A percentile compares a stretch with the other conserved stretches of the same genome.
phyloP scores from a whole-genome alignment of 2,888 invertebrate genomes.

The Atethmia centrago region DNA sequence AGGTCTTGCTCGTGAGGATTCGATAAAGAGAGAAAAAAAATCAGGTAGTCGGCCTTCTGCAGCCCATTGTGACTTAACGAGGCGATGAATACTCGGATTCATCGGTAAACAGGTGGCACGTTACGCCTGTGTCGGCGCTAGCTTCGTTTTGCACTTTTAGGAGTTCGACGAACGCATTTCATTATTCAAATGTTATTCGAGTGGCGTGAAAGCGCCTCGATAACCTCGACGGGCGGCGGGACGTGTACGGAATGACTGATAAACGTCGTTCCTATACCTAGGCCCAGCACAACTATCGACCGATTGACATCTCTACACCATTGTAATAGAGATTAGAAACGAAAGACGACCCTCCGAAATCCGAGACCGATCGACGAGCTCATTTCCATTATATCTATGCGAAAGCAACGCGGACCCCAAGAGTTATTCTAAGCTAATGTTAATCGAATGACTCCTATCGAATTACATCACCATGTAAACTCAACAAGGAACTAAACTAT shows the following conservation, averaged over 20 bases:
- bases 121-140: constrained; percentile 71
- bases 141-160: constrained; percentile 83
- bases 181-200: constrained; percentile 89
- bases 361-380: constrained; percentile 68
- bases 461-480: constrained; percentile 74
- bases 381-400: constrained; percentile 78
- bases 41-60: constrained; percentile 82
- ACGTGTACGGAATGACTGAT: constrained; percentile 85
- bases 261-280: constrained; percentile 75
- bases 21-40: constrained; percentile 70
- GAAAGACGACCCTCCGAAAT: constrained; percentile 67
- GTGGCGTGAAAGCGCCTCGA: constrained; percentile 86
- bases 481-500: constrained; percentile 65
- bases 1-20: constrained; percentile 64
- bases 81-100: constrained; percentile 77
- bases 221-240: constrained; percentile 79
- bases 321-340: constrained; percentile 74
- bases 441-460: constrained; percentile 73
- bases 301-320: constrained; percentile 72
- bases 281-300: constrained; percentile 65
- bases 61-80: constrained; percentile 85
- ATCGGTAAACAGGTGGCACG: constrained; percentile 82
- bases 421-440: constrained; percentile 75
- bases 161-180: constrained; percentile 86
- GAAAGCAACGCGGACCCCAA: constrained; percentile 74